phyloP scores from a whole-genome alignment of 2,888 invertebrate genomes.

The Xanthorhoe spadicearia region DNA sequence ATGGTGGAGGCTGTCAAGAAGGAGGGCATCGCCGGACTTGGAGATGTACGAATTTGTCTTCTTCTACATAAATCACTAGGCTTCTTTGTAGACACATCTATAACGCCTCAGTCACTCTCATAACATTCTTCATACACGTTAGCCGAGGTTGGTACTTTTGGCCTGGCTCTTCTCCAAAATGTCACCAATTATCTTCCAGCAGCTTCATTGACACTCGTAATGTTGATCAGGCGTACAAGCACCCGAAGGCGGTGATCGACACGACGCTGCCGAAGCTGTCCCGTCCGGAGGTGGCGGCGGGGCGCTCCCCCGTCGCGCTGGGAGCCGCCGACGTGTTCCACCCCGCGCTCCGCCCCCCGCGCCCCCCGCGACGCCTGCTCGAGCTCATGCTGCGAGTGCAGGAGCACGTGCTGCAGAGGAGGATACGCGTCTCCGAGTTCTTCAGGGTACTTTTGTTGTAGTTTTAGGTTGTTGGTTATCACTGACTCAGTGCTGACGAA shows the following conservation, averaged over 20 bases:
- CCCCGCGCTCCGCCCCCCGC: conserved; percentile 70
- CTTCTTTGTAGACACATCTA: too few relatives aligned
- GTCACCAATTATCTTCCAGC: too few relatives aligned
- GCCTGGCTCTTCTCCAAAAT: too few relatives aligned
- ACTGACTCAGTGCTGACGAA: too few relatives aligned
- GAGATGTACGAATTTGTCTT: conserved; percentile 74
- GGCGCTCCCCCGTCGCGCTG: conserved; percentile 69
- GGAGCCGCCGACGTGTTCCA: conserved; percentile 51
- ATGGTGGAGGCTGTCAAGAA: conserved; percentile 87
- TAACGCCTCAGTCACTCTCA: too few relatives aligned
- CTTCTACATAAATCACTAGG: not conserved
- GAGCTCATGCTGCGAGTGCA: conserved; percentile 87
- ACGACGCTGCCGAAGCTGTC: conserved; percentile 88
- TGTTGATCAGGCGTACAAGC: conserved; percentile 64
- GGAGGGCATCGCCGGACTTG: conserved; percentile 80
- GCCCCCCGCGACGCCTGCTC: conserved; percentile 77
- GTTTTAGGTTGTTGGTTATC: not conserved
- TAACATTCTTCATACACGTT: too few relatives aligned
- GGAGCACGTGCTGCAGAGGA: conserved; percentile 86
- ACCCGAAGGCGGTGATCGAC: conserved; percentile 87
- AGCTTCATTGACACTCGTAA: not conserved
- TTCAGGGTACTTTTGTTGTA: conserved; percentile 82
- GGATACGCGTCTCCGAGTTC: conserved; percentile 88
- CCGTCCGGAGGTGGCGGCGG: conserved; percentile 86
- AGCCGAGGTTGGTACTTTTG: too few relatives aligned